Percentiles rank a stretch among this genome's conserved stretches.
Evolutionary conservation across 2,113 vertebrate genomes (phyloP).

Genomic region (Platycercus adscitus): DNA sequence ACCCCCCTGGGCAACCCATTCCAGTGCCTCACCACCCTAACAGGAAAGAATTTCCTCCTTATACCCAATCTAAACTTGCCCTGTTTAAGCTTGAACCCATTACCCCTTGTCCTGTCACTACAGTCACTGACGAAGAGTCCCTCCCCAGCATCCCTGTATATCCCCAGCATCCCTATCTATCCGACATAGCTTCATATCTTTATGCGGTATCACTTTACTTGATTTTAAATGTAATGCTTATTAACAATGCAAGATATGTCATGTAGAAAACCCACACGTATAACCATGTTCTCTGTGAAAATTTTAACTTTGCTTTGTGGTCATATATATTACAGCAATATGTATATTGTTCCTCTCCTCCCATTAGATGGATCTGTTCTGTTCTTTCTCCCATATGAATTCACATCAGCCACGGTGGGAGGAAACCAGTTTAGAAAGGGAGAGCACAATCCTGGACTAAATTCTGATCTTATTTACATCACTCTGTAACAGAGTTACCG

Average conservation of each 20-base stretch:
- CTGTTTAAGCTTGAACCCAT: too few species aligned
- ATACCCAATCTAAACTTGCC: too few species aligned
- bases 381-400: slow-evolving; percentile 8
- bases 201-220: neutral
- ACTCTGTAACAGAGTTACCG: neutral
- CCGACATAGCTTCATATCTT: neutral
- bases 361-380: neutral
- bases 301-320: neutral
- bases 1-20: too few species aligned
- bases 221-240: neutral
- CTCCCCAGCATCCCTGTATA: too few species aligned
- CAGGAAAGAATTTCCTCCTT: too few species aligned
- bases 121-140: too few species aligned
- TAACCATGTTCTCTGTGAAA: neutral
- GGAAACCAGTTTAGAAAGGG: neutral
- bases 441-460: neutral
- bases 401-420: slow-evolving; percentile 12
- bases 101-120: too few species aligned
- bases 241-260: neutral
- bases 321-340: neutral
- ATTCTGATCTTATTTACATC: slow-evolving; percentile 21
- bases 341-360: slow-evolving; percentile 1
- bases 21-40: too few species aligned
- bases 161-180: too few species aligned
- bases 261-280: neutral